phyloP scores from a whole-genome alignment of 2,888 invertebrate genomes.

The Drosophila nigricruria region DNA sequence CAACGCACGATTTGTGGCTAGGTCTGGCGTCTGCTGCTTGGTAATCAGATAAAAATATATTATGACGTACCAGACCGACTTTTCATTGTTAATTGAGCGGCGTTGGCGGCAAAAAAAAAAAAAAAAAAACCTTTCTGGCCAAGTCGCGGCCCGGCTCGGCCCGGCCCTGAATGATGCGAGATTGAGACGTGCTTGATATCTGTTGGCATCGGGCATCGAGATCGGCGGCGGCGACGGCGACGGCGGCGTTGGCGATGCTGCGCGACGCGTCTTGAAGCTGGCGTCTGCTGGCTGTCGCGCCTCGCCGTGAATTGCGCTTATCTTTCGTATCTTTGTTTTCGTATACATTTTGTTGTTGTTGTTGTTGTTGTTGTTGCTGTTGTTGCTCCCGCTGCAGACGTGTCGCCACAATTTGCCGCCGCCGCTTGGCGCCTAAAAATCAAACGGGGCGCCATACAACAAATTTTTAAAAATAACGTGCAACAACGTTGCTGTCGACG shows the following conservation, averaged over 20 bases:
- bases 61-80: slow-evolving; percentile 75
- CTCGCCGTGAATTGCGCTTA: slow-evolving; percentile 61
- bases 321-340: slow-evolving; percentile 60
- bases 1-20: slow-evolving; percentile 66
- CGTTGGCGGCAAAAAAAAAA: slow-evolving; percentile 47
- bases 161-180: slow-evolving; percentile 60
- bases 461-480: slow-evolving; percentile 67
- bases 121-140: slow-evolving; percentile 58
- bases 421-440: slow-evolving; percentile 79
- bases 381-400: slow-evolving; percentile 67
- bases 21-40: slow-evolving; percentile 50
- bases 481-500: slow-evolving; percentile 29
- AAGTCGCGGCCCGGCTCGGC: slow-evolving; percentile 33
- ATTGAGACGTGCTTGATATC: slow-evolving; percentile 74
- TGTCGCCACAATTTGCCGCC: slow-evolving; percentile 84
- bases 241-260: slow-evolving; percentile 50
- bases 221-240: slow-evolving; percentile 22
- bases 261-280: slow-evolving; percentile 48
- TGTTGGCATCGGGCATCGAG: slow-evolving; percentile 55
- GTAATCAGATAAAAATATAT: slow-evolving; percentile 79
- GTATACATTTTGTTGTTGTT: slow-evolving; percentile 30
- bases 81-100: slow-evolving; percentile 75
- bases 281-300: slow-evolving; percentile 63
- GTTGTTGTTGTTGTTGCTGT: slow-evolving; percentile 39
- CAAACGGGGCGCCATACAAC: slow-evolving; percentile 68